Evolutionary conservation across 2,113 vertebrate genomes (phyloP).

Genomic region (Pachyramphus minor): DNA sequence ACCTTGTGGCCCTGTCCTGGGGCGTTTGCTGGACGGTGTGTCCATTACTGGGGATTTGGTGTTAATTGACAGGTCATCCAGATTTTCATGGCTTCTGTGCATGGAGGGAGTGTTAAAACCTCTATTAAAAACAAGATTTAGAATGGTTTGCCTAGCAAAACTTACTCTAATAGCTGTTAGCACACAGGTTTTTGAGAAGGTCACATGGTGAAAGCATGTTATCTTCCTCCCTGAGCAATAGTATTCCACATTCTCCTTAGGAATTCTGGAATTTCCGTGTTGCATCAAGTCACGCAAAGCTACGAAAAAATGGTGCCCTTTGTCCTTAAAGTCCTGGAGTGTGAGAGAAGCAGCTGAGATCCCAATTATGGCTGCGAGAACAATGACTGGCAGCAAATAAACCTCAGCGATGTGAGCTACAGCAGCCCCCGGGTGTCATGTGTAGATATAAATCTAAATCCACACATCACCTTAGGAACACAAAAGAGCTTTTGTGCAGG

Average conservation of each 20-base stretch:
- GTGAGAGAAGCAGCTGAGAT: not conserved
- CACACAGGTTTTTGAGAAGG: rapidly evolving
- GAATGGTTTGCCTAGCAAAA: not conserved
- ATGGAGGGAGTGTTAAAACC: rapidly evolving
- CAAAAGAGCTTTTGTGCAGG: not conserved
- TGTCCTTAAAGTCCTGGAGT: not conserved
- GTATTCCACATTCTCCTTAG: rapidly evolving
- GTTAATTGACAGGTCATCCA: rapidly evolving
- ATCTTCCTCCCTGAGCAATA: not conserved
- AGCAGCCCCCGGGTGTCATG: rapidly evolving
- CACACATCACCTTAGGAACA: not conserved
- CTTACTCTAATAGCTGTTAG: rapidly evolving
- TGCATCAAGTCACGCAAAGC: not conserved
- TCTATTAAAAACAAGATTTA: not conserved
- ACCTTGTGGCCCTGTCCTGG: not conserved
- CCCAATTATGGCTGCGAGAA: rapidly evolving
- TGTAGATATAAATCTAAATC: not conserved
- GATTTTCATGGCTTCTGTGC: not conserved
- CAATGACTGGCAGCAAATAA: not conserved
- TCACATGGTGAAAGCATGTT: rapidly evolving
- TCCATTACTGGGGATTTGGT: rapidly evolving
- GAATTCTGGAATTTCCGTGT: not conserved
- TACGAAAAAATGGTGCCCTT: not conserved
- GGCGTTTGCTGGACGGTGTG: rapidly evolving
- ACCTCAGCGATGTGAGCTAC: not conserved